Evolutionary conservation across 2,113 vertebrate species (phyloP).

Genomic region (Lates calcarifer): DNA sequence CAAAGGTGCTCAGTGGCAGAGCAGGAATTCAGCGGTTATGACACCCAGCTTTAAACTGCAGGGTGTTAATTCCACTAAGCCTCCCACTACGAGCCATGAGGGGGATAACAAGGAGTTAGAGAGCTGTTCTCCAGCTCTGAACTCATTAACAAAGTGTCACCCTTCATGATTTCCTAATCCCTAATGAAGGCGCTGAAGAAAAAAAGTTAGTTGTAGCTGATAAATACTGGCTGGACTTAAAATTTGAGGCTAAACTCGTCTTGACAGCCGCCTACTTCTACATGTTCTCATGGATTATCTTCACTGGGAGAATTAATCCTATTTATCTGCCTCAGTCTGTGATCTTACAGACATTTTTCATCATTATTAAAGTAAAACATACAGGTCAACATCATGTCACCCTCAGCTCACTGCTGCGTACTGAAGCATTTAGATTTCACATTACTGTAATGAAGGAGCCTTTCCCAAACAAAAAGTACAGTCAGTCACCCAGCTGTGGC

Average conservation of each 20-base stretch:
- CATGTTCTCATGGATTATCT: conserved; percentile 4
- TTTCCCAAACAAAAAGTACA: too few species aligned
- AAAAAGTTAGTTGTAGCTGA: background rate
- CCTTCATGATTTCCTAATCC: conserved; percentile 46
- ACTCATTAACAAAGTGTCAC: conserved; percentile 41
- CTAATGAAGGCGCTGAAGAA: background rate
- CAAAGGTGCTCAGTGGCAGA: background rate
- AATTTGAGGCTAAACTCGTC: background rate
- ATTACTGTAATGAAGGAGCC: too few species aligned
- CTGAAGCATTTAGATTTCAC: too few species aligned
- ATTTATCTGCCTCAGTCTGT: background rate
- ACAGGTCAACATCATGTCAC: background rate
- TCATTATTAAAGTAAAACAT: background rate
- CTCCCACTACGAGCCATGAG: background rate
- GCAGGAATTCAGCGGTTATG: background rate
- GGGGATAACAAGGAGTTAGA: background rate
- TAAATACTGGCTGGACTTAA: background rate
- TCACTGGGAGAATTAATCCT: background rate
- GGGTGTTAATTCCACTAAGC: conserved; percentile 24
- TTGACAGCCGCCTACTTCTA: background rate
- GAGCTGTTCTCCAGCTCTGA: conserved; percentile 24
- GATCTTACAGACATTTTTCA: background rate
- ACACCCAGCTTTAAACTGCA: background rate
- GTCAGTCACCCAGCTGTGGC: too few species aligned
- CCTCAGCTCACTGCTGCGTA: too few species aligned